Evolutionary conservation across 2,888 invertebrate genomes (phyloP), one percentile per base, ranked within the genome.

Genomic region (Dorcus parallelipipedus): DNA sequence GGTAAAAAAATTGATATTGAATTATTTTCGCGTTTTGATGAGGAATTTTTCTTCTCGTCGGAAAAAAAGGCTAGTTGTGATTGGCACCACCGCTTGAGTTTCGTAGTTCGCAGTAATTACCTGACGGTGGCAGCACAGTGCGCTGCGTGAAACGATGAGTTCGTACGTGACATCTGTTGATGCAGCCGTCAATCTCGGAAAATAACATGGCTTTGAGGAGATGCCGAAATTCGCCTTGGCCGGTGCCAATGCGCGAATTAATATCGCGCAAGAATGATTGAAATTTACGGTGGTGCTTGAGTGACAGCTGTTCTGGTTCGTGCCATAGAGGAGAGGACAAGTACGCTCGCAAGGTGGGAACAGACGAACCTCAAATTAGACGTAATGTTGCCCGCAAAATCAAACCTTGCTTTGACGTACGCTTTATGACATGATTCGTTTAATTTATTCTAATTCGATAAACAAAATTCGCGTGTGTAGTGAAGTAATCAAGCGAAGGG

Each of bases 341-440:
- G 52, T 53, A 10, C 9, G 26, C 3, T 17, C 38, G n/a, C 17
- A 45, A 45, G 40, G 9, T 10, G 42, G 38, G 10, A 40, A 38
- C 9, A 49, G 40, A 4, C 23, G 14, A 66, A 69, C 65, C 60
- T 71, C 73, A 20, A 6, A 7, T 33, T 23, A 20, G 45, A 45
- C 80, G 82, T 78, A 76, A 84, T 84, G 84, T 77, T 74, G 80
- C 74, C 77, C 77, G 74, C 78, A 76, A 75, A 73, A 75, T 74
- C 76, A 77, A 76, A 78, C 76, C 79, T 75, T 73, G 74, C 74
- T 71, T 77, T 74, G 67, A 77, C 76, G 73, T 74, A 71, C 77
- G 23, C 10, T 9, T 45, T 45, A 45, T 45, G 45, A 45, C 45
- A 42, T 50, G 41, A 52, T 41, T 56, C 39, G 43, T 20, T 42